Percentiles rank a stretch among this genome's conserved stretches.
These are phyloP conservation scores for Chanos chanos DNA, from an alignment of 2,797 vertebrate species.

Conservation along the genomic window DNA sequence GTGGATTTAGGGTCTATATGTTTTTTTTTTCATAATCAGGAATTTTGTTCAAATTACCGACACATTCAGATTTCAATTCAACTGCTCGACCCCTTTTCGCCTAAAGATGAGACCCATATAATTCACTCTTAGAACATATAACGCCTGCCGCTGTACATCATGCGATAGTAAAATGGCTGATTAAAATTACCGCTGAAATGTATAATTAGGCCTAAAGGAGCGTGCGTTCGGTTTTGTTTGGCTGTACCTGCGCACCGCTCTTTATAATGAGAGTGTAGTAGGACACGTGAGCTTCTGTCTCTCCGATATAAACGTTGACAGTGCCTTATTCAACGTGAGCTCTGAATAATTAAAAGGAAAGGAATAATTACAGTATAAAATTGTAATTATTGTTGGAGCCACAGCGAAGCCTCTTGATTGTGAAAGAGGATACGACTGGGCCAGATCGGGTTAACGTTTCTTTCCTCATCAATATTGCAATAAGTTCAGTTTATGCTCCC, in stretches of 20 bases:
- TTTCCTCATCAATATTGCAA: constrained; percentile 71
- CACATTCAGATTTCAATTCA: no score
- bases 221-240: constrained; percentile 39
- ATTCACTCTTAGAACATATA: constrained; percentile 47
- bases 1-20: no score
- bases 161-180: constrained; percentile 55
- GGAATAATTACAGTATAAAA: constrained; percentile 90
- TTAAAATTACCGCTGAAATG: constrained; percentile 66
- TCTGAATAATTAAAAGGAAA: constrained; percentile 88
- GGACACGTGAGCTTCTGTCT: constrained; percentile 68
- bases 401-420: constrained; percentile 64
- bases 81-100: no score
- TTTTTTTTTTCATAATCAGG: no score
- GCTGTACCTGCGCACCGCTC: constrained; percentile 35
- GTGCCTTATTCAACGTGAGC: constrained; percentile 68
- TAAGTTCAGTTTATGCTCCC: constrained; percentile 52
- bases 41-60: no score
- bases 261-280: constrained; percentile 47
- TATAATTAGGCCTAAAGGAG: constrained; percentile 76
- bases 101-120: constrained; percentile 55
- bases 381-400: constrained; percentile 82
- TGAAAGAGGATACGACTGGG: constrained; percentile 72
- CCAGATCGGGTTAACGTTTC: constrained; percentile 52
- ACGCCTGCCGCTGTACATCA: no score
- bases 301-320: constrained; percentile 65